Evolutionary conservation across 2,888 invertebrate species (phyloP).

Genomic region (Tipula vernalis): DNA sequence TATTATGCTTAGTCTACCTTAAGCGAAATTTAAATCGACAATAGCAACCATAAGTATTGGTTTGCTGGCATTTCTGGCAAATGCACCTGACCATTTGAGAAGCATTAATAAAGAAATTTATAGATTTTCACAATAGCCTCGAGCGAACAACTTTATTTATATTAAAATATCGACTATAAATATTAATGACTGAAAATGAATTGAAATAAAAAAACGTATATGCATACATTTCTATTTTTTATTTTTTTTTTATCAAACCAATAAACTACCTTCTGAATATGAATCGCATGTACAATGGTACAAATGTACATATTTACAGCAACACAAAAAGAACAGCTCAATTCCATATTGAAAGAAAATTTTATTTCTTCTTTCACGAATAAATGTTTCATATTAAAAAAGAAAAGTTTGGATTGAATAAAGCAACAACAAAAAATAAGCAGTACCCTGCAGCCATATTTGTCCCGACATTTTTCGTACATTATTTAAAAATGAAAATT

Average conservation of each 20-base stretch:
- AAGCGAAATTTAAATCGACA: no score
- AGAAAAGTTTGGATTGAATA: neutral
- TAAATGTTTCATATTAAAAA: neutral
- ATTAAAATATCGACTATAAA: neutral
- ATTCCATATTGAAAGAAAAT: neutral
- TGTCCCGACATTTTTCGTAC: constrained; percentile 8
- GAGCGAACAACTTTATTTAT: neutral
- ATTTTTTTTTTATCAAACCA: neutral
- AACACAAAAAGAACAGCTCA: neutral
- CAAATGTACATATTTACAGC: neutral
- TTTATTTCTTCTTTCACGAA: neutral
- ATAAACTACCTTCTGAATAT: neutral
- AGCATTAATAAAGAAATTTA: neutral
- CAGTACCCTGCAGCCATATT: neutral
- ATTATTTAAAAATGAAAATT: neutral
- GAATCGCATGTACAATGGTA: neutral
- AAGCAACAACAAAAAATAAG: neutral
- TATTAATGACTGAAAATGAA: neutral
- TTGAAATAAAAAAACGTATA: neutral
- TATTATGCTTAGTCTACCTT: no score
- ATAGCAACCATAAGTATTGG: neutral
- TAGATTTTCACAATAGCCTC: neutral
- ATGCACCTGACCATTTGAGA: neutral
- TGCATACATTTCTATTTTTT: neutral
- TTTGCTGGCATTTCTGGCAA: neutral